Base-by-base conservation (phyloP, 1,140 invertebrate species). In the Campodea augens region DNA sequence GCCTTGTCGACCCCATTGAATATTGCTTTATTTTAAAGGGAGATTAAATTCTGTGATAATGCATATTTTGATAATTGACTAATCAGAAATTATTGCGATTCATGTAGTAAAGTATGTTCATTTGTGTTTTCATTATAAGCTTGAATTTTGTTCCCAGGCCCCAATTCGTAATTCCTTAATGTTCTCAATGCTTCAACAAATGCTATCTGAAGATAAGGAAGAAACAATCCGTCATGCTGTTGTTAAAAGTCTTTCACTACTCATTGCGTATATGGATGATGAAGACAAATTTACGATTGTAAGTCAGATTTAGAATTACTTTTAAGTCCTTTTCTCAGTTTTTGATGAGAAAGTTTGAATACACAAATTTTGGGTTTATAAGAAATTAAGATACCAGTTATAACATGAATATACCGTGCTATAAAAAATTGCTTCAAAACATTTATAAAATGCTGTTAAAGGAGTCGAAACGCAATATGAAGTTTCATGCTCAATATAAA, bases 161-260 rank as follows among this genome's bases (percentile, higher is more conserved):
- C 66, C 72, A n/a, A 71, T 80, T 12, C 61, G 77, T 29, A 77
- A 77, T 53, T 82, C 78, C 1, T 57, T 82, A 20, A 68, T 81
- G 53, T 57, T 82, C 22, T 80, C 78, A 15, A 81, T 82, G 71
- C 58, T 82, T 19, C 74, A 80, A 51, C 79, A 83, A 60, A 74
- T 83, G 70, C 58, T 81, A 41, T 57, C 69, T 23, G 77, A 81
- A 51, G 79, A 83, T 49, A 74, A 72, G 51, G 75, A 78, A 50
- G 65, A 73, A n/a, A 53, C 56, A 43, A 78, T 82, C 1, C 58
- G 77, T 51, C 67, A 69, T 45, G 68, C 70, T 7, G 75, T 74
- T 4, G 65, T 79, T 3, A 67, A 66, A 52, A 78, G 74, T 60
- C 60, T 82, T 15, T 68, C 75, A 1, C 54, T 80, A 1, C 58